These are phyloP conservation scores for Mobula hypostoma DNA, from an alignment of 2,113 vertebrate genomes.

Conservation along the genomic window DNA sequence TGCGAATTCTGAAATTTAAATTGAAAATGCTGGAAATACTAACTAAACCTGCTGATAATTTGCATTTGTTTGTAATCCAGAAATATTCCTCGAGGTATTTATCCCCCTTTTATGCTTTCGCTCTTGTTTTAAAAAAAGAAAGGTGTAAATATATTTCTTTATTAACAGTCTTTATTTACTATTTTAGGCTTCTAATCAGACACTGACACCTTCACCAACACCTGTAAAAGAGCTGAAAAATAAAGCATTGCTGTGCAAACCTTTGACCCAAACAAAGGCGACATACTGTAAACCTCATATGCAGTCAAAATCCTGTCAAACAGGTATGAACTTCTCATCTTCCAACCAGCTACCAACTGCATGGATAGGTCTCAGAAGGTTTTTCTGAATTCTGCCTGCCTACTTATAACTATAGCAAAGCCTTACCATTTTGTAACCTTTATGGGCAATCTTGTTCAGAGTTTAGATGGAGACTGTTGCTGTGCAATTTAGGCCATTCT, in stretches of 20 bases:
- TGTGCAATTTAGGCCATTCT: background rate
- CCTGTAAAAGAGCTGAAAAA: conserved; percentile 91
- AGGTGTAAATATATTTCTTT: background rate
- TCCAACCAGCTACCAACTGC: background rate
- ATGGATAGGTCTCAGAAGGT: background rate
- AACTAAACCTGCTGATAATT: background rate
- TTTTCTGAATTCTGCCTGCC: background rate
- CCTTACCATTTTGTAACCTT: background rate
- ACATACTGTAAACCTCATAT: conserved; percentile 98
- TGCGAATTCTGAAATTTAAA: no score
- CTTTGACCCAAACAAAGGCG: conserved; percentile 93
- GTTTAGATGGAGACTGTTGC: background rate
- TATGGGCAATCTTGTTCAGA: background rate
- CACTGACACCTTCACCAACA: conserved; percentile 66
- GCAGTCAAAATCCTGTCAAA: conserved; percentile 92
- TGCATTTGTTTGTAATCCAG: background rate
- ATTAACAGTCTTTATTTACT: conserved; percentile 2
- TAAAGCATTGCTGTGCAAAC: conserved; percentile 95
- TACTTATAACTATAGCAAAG: conserved; percentile 20
- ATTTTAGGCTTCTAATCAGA: conserved; percentile 32
- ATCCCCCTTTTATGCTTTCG: background rate
- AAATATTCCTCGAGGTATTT: background rate
- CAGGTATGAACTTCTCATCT: conserved; percentile 62
- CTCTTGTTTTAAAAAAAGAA: background rate
- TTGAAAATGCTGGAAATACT: no score